Evolutionary conservation across 2,888 invertebrate genomes (phyloP).

Genomic region (Amiota communis): DNA sequence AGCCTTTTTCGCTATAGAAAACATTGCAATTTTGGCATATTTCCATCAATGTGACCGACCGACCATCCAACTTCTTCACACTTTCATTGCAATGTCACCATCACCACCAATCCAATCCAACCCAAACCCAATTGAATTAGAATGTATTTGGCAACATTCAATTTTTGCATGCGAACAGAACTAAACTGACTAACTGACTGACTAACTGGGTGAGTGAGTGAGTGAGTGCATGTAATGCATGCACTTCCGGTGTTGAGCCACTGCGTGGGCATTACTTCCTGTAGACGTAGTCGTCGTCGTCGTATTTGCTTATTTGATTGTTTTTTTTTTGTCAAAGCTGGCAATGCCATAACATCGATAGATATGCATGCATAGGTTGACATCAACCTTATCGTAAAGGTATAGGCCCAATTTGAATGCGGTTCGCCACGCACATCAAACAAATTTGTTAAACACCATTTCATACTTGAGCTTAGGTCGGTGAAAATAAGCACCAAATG

Average conservation of each 20-base stretch:
- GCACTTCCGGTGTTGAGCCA: conserved; percentile 42
- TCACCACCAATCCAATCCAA: background rate
- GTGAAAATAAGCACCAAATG: too few species aligned
- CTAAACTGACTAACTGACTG: too few species aligned
- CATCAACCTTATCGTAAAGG: too few species aligned
- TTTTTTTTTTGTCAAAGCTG: background rate
- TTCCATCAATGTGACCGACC: conserved; percentile 46
- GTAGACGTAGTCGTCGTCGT: conserved; percentile 19
- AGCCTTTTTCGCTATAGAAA: conserved; percentile 33
- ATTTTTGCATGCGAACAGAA: too few species aligned
- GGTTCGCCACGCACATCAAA: too few species aligned
- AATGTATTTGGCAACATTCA: conserved; percentile 19
- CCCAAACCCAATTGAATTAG: conserved; percentile 10
- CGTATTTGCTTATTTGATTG: background rate
- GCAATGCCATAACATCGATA: background rate
- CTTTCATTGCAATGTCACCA: conserved; percentile 30
- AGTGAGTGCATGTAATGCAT: conserved; percentile 64
- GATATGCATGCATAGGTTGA: too few species aligned
- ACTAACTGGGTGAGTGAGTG: conserved; percentile 19
- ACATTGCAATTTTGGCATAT: conserved; percentile 60
- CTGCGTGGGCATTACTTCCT: conserved; percentile 3
- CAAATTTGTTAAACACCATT: too few species aligned
- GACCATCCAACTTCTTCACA: background rate
- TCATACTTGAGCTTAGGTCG: too few species aligned
- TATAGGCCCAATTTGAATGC: too few species aligned